Conservation (phyloP, 2,888 invertebrate genomes). For the Agonopterix subpropinquella region DNA sequence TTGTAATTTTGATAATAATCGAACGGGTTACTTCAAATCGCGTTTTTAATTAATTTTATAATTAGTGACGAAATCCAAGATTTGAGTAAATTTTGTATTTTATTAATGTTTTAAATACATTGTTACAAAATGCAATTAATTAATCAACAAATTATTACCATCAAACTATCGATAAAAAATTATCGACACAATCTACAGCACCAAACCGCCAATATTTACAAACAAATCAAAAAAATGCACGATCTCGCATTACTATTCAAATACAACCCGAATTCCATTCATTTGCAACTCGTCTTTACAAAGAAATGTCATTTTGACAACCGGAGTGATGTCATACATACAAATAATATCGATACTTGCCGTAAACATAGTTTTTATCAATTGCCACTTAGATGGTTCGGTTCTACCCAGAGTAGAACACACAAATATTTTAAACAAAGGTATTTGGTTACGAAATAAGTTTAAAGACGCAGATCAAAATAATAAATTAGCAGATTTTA, state of each 20-base stretch:
- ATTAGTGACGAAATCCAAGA: too few species aligned
- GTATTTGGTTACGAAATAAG: conserved; percentile 39
- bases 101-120: too few species aligned
- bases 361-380: too few species aligned
- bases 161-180: background rate
- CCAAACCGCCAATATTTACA: conserved; percentile 28
- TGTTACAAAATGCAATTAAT: too few species aligned
- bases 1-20: too few species aligned
- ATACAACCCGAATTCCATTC: conserved; percentile 32
- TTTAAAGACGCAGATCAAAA: conserved; percentile 6
- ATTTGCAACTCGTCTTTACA: conserved; percentile 13
- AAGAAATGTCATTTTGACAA: conserved; percentile 12
- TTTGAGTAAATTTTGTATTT: too few species aligned
- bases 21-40: too few species aligned
- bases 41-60: too few species aligned
- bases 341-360: conserved; percentile 26
- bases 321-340: conserved; percentile 37
- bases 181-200: conserved; percentile 11
- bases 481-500: conserved; percentile 28
- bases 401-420: conserved; percentile 38
- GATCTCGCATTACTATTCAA: conserved; percentile 23
- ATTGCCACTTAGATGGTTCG: too few species aligned
- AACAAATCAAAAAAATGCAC: conserved; percentile 29
- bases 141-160: too few species aligned
- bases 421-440: conserved; percentile 46